phyloP scores from a whole-genome alignment of 2,113 vertebrate genomes.

The Phylloscopus whistleri region DNA sequence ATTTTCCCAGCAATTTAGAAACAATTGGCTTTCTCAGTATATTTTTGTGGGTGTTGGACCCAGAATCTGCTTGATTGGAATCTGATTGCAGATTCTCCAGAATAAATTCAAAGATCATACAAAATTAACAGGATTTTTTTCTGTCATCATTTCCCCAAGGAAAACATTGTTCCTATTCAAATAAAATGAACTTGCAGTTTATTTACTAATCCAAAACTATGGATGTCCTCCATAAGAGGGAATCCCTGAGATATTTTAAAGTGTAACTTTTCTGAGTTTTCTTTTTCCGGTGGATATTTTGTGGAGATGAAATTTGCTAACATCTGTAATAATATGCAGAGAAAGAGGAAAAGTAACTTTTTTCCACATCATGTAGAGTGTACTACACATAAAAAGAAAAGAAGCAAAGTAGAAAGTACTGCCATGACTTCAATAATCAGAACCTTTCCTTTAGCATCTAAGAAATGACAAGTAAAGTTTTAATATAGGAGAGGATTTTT shows the following conservation, averaged over 20 bases:
- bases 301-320: constrained; percentile 31
- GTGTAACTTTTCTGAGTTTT: neutral
- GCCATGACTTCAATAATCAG: constrained; percentile 11
- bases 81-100: neutral
- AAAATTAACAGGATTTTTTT: neutral
- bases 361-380: neutral
- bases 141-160: neutral
- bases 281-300: constrained; percentile 32
- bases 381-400: constrained; percentile 11
- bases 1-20: neutral
- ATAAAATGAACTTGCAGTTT: neutral
- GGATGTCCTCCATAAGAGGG: neutral
- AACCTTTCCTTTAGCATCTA: constrained; percentile 28
- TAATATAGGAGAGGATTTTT: constrained; percentile 48
- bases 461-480: constrained; percentile 63
- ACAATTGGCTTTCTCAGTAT: neutral
- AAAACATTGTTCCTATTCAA: neutral
- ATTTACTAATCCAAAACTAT: neutral
- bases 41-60: neutral
- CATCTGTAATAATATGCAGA: constrained; percentile 2
- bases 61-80: neutral
- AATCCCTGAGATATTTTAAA: neutral
- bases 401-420: neutral
- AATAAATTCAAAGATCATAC: neutral
- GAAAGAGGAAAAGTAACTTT: constrained; percentile 33